Evolutionary conservation across 2,797 vertebrate genomes (phyloP), one percentile per base, ranked within the genome.

Genomic region (Pitangus sulphuratus): DNA sequence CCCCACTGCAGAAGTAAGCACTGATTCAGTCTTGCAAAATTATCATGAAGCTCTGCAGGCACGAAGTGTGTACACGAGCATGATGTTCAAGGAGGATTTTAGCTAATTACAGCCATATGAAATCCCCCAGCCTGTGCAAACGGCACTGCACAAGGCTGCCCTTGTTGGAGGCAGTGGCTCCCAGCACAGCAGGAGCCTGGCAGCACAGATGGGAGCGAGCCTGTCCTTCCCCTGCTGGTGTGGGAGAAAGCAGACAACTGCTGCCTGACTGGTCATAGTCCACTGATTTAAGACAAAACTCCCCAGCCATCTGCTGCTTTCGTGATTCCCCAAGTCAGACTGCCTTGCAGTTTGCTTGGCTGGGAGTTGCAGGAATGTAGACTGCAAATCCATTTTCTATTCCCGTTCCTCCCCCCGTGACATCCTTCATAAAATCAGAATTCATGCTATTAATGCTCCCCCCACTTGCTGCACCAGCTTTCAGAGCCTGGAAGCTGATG

Each of bases 271-370:
- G 84, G 74, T 79, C 84, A 33, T 0, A 39, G 54, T 10, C 71
- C 71, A 26, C 74, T 0, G 1, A 40, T 54, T 89, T 44, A 28
- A 76, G 75, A 62, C 25, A 66, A 81, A 91, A 93, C 40, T 90
- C 66, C 79, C 75, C 82, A 74, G 78, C 91, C 89, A 93, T 94
- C 91, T 92, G 84, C 78, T 85, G 75, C 75, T 83, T 62, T 51
- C 2, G 0, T 47, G 25, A 62, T 76, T 75, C 44, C 78, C 31
- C 70, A 65, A 33, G n/a, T 31, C 94, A 75, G 76, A 18, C 16
- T 16, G 37, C 20, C 69, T 62, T 84, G 62, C 22, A 11, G 42
- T 82, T 88, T 50, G 37, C 25, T 65, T 14, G 16, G 9, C 58
- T 80, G 50, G 39, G 39, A 62, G 44, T 17, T 78, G 47, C 64